Evolutionary conservation across 2,888 invertebrate species (phyloP), one percentile per base, ranked within the genome.

Genomic region (Phasia obesa): DNA sequence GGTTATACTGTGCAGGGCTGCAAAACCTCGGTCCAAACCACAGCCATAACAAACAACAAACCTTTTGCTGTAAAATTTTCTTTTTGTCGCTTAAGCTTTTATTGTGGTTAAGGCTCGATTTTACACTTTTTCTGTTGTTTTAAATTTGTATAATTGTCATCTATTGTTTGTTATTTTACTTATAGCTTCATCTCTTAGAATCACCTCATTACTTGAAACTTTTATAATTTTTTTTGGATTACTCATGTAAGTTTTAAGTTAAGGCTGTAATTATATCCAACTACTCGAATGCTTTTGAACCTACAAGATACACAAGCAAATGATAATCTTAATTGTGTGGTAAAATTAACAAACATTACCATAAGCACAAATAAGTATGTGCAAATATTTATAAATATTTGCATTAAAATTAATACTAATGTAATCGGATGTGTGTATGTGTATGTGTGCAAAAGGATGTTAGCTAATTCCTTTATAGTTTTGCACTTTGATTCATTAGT

Each of bases 401-500:
- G 23, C 23, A 23, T 51, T 27, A 15, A 53, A 38, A 53, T 35
- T 53, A 15, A 17, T 23, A 53, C 17, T 4, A 15, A 5, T 31
- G 13, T 11, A 27, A n/a, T n/a, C 13, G 7, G 19, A 13, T 44
- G 27, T n/a, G 27, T 55, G 21, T 47, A 55, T 19, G 38, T 59
- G 59, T 31, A 1, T 23, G 53, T 55, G 15, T 51, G 7, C 15
- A 11, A 17, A 49, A 53, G 17, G n/a, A 55, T 74, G 27, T 31
- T 17, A 55, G 38, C 57, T 51, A 55, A 62, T 25, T 35, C 77
- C 70, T 77, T 62, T 44, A 55, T 55, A 44, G 47, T 67, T 75
- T 75, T 67, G 60, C 71, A 79, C 83, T 83, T 83, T 83, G 83
- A 79, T 83, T 83, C 83, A 83, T 83, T 83, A 83, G 75, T 67